These are phyloP conservation scores for Heterocephalus glaber DNA, from an alignment of 2,113 vertebrate genomes.

Conservation along the genomic window DNA sequence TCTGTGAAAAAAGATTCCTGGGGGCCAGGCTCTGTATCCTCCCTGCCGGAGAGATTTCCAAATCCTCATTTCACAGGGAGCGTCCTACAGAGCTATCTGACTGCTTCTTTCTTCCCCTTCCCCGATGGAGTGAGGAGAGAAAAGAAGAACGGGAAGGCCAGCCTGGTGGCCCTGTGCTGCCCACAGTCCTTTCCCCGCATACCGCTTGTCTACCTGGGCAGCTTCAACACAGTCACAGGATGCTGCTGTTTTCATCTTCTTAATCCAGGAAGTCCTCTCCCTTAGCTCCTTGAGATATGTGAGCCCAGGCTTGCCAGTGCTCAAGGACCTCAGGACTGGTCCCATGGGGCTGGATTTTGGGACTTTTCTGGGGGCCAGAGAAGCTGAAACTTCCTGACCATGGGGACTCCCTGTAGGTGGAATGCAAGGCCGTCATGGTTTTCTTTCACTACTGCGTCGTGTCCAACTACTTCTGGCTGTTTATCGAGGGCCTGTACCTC, in stretches of 20 bases:
- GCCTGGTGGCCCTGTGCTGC: neutral
- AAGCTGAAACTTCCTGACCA: rapidly evolving
- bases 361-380: neutral
- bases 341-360: neutral
- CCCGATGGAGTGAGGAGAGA: neutral
- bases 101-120: neutral
- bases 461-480: constrained; percentile 99
- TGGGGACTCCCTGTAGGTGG: constrained; percentile 86
- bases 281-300: too few species aligned
- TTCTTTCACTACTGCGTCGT: constrained; percentile 99
- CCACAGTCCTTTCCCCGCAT: neutral
- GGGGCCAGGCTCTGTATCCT: neutral
- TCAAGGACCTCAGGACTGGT: neutral
- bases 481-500: constrained; percentile 98
- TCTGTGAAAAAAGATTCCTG: neutral
- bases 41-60: neutral
- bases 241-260: neutral
- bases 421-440: constrained; percentile 98
- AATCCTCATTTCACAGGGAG: neutral
- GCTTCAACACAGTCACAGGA: neutral
- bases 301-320: neutral
- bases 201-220: neutral
- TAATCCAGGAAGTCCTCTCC: neutral
- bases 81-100: neutral
- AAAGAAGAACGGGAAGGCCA: neutral